A percentile compares a stretch with the other conserved stretches of the same genome.
These are phyloP conservation scores for Empidonax alnorum DNA, from an alignment of 2,113 vertebrate genomes.

Conservation along the genomic window DNA sequence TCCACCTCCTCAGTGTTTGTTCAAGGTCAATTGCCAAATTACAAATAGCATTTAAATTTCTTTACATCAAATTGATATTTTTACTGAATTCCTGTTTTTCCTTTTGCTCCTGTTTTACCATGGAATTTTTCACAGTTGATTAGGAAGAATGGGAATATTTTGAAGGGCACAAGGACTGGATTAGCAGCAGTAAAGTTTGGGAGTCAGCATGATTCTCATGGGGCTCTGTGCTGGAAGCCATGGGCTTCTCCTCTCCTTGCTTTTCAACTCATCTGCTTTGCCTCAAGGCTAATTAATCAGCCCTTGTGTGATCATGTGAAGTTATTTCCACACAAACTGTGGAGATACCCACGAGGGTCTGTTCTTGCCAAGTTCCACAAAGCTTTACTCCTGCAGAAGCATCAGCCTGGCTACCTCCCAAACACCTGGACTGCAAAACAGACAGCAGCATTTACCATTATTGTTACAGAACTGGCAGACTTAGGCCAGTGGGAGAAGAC, in stretches of 20 bases:
- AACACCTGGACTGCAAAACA: background rate
- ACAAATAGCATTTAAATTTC: background rate
- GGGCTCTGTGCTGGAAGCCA: background rate
- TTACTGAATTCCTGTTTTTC: background rate
- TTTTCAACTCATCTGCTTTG: background rate
- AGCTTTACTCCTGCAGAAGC: background rate
- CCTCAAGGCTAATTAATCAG: background rate
- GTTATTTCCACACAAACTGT: background rate
- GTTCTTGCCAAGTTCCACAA: background rate
- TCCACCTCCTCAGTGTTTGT: background rate
- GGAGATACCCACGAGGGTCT: background rate
- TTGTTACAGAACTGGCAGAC: background rate
- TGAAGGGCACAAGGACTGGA: background rate
- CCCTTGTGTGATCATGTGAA: background rate
- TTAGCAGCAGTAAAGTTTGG: background rate
- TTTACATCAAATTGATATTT: background rate
- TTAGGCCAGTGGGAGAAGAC: background rate
- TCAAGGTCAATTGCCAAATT: background rate
- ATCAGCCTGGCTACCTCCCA: slow-evolving; percentile 6
- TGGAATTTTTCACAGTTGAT: background rate
- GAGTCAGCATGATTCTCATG: background rate
- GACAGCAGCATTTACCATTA: background rate
- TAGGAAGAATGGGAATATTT: background rate
- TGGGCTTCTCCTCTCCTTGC: background rate
- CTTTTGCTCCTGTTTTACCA: background rate